phyloP scores from a whole-genome alignment of 1,140 invertebrate species.

The Arion vulgaris region DNA sequence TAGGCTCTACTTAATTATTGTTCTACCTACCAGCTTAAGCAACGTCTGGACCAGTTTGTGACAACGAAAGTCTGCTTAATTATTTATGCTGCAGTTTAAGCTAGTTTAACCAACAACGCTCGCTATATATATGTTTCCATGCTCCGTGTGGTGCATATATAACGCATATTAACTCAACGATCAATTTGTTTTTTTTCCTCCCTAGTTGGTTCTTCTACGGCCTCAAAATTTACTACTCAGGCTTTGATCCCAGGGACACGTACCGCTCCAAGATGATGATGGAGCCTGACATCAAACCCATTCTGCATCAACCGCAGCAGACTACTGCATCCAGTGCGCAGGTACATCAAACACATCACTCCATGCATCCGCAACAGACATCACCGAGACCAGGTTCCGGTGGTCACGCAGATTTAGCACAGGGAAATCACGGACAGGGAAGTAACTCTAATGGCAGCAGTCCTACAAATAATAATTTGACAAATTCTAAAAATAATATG shows the following conservation, averaged over 20 bases:
- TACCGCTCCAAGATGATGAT: conserved; percentile 41
- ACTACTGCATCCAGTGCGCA: background rate
- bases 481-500: conserved; percentile 44
- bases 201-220: conserved; percentile 22
- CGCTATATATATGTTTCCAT: too few relatives aligned
- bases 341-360: conserved; percentile 39
- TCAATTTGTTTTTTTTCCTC: conserved; percentile 33
- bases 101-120: too few relatives aligned
- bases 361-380: conserved; percentile 39
- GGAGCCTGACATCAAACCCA: conserved; percentile 38
- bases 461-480: conserved; percentile 28
- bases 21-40: too few relatives aligned
- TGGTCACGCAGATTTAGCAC: conserved; percentile 26
- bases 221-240: conserved; percentile 43
- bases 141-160: too few relatives aligned
- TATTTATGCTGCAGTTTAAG: too few relatives aligned
- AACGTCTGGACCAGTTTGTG: too few relatives aligned
- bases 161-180: too few relatives aligned
- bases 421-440: conserved; percentile 25
- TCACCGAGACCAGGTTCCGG: conserved; percentile 39
- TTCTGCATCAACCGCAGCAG: conserved; percentile 30
- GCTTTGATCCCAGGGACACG: conserved; percentile 26
- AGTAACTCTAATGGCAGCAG: background rate
- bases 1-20: too few relatives aligned
- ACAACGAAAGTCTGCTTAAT: too few relatives aligned